Evolutionary conservation across 2,888 invertebrate species (phyloP).

Genomic region (Polydrusus tereticollis): DNA sequence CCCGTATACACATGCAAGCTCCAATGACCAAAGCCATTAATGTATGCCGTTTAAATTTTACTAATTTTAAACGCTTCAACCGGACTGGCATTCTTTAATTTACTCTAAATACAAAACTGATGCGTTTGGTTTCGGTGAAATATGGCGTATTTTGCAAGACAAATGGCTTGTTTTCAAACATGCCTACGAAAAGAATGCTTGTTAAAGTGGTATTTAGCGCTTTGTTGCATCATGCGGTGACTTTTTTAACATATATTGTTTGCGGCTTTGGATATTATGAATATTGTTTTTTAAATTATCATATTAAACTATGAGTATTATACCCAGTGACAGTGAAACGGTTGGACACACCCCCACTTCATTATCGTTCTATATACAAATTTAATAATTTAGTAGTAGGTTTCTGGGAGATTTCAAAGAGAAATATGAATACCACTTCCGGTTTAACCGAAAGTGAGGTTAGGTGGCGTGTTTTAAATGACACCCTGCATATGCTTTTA

Average conservation of each 20-base stretch:
- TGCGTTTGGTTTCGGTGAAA: constrained; percentile 46
- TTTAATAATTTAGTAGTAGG: no score
- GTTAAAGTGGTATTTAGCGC: constrained; percentile 10
- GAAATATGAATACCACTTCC: no score
- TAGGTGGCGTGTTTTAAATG: no score
- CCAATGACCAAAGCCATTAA: background rate
- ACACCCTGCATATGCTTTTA: no score
- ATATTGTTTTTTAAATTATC: no score
- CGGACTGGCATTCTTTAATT: constrained; percentile 45
- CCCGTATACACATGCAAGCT: background rate
- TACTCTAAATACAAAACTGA: constrained; percentile 48
- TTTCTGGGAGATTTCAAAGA: no score
- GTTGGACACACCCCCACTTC: no score
- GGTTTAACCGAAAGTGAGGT: no score
- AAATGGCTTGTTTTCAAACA: constrained; percentile 49
- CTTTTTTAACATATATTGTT: background rate
- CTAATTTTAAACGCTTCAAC: constrained; percentile 41
- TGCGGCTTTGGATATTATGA: no score
- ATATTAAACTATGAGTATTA: no score
- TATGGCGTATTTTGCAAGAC: constrained; percentile 43
- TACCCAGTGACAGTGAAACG: no score
- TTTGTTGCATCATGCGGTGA: constrained; percentile 1
- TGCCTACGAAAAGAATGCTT: constrained; percentile 43
- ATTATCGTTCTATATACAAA: no score
- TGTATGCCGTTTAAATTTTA: constrained; percentile 40